These are phyloP conservation scores for Eublepharis macularius DNA, from an alignment of 2,113 vertebrate species.

Conservation along the genomic window DNA sequence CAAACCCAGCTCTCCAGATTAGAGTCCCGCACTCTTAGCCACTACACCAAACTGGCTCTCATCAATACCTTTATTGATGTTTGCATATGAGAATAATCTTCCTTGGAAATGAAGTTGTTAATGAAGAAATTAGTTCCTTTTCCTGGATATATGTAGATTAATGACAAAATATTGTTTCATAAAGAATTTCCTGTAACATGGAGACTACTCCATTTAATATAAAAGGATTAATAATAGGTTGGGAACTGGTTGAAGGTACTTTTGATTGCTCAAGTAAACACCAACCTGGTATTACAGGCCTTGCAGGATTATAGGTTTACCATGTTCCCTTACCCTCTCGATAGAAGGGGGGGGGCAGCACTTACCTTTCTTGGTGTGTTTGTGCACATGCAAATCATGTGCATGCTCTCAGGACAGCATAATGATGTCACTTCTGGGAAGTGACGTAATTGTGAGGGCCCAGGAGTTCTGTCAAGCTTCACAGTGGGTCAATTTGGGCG, in stretches of 20 bases:
- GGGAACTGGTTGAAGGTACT: neutral
- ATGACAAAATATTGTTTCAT: constrained; percentile 42
- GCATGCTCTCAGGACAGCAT: too few species aligned
- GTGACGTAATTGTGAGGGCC: too few species aligned
- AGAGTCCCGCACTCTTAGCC: too few species aligned
- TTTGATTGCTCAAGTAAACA: neutral
- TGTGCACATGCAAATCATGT: too few species aligned
- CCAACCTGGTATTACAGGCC: neutral
- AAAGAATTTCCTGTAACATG: constrained; percentile 42
- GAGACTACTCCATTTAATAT: neutral
- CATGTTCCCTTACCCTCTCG: too few species aligned
- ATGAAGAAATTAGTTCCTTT: constrained; percentile 47
- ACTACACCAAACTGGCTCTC: too few species aligned
- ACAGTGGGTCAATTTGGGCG: too few species aligned
- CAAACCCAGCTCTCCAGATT: too few species aligned
- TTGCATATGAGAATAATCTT: constrained; percentile 58
- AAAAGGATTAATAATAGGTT: neutral
- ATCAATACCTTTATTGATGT: constrained; percentile 59
- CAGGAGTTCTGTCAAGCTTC: too few species aligned
- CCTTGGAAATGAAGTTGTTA: constrained; percentile 58
- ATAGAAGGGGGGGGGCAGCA: too few species aligned
- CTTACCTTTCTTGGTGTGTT: too few species aligned
- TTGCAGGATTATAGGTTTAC: neutral
- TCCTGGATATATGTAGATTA: constrained; percentile 47
- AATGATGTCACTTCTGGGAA: too few species aligned